Evolutionary conservation across 2,797 vertebrate genomes (phyloP), one percentile per base, ranked within the genome.

Genomic region (Micromesistius poutassou): DNA sequence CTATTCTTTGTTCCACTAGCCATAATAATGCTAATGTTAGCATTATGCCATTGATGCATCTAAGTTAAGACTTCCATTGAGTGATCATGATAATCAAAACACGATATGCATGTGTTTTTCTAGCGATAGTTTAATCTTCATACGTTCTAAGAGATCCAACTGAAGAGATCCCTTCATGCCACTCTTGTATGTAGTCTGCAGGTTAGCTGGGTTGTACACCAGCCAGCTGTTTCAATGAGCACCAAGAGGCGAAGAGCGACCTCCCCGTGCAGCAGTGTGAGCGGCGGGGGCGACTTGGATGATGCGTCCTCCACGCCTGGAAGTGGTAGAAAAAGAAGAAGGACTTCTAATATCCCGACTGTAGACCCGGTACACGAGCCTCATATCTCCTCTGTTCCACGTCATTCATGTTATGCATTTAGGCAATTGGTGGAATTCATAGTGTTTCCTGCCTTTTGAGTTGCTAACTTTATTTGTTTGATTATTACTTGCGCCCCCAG

Each of bases 161-260:
- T 55, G 7, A 22, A 55, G 50, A 55, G 14, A 6, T 62, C 55
- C n/a, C 55, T 25, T 25, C 5, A 9, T 25, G 28, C 30, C 13
- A 30, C 28, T 70, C 19, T 70, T 30, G n/a, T 30, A 1, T 70
- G 28, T 30, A 71, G 28, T 10, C 14, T 71, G 68, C 68, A 71
- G 68, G 68, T 31, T 71, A 71, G 68, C 68, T 71, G 30, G 30
- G 30, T 71, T 13, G 30, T 16, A 71, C 30, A 30, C 19, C 75
- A 81, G 55, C 62, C 75, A 82, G 76, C 83, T 30, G 89, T 90
- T 95, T 95, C 96, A 83, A 95, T 97, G 94, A 97, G 94, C 93
- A 96, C 96, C 86, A 99, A 99, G 93, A 95, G 98, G 90, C 95
- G 97, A 93, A 95, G 98, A 93, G 96, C 97, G 73, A 98, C 97